Base-by-base conservation (phyloP, 2,888 invertebrate genomes). In the Boloria selene region DNA sequence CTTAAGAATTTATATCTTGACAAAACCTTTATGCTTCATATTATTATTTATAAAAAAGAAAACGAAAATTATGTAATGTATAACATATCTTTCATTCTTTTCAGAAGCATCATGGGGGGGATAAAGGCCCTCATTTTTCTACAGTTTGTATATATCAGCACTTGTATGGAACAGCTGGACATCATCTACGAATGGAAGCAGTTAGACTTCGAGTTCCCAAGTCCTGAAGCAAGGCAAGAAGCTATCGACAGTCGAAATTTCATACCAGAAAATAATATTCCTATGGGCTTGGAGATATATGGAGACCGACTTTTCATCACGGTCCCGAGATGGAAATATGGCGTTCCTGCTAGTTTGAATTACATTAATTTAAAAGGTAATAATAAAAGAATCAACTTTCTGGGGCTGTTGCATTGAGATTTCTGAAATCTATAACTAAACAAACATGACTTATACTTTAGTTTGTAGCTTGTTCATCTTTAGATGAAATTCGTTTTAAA, bases 111-210 rank as follows among this genome's bases (percentile, higher is more conserved):
- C 69, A 91, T 90, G 91, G 78, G 84, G 85, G 84, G 74, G 38
- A 55, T 84, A 38, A 80, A 80, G 73, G 75, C 80, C 80, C 84
- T 90, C 69, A 71, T 85, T n/a, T 64, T 89, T 52, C 76, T 90
- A 13, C 87, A 88, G 42, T 79, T 90, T 79, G 80, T 85, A 56
- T 87, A 85, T 80, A 64, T 84, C 65, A 81, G 79, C 73, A 79
- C 76, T 44, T 90, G 93, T 73, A 95, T 94, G 90, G 95, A 95
- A 79, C 95, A 95, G 87, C 90, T 96, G 63, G 93, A 93, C 73
- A 94, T 95, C 56, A 92, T 93, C 58, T 96, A 94, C 83, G 94
- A 96, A 78, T 96, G 96, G 96, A 95, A 94, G 74, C 94, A 94
- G 82, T 86, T 96, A 58, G 95, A 96, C 80, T 96, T 93, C 81